Base-by-base conservation (phyloP, 2,888 invertebrate species). In the Corythucha ciliata region DNA sequence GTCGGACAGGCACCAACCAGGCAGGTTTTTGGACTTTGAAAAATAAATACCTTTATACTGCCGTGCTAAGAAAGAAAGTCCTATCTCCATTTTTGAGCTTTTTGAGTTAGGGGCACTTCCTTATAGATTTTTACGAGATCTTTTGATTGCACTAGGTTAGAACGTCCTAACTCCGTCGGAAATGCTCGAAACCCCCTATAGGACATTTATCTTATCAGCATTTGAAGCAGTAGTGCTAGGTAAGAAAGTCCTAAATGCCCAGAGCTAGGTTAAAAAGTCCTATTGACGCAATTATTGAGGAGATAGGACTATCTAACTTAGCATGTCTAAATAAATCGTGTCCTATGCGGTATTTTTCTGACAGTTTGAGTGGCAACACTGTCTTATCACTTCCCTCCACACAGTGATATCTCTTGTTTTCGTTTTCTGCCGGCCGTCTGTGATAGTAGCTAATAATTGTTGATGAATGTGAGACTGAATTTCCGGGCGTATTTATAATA, bases 31-130 rank as follows among this genome's bases (percentile, higher is more conserved):
- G n/a, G n/a, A n/a, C n/a, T n/a, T n/a, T n/a, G n/a, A n/a, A n/a
- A n/a, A n/a, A n/a, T n/a, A n/a, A n/a, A n/a, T n/a, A n/a, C n/a
- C n/a, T n/a, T n/a, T 29, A 29, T 29, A n/a, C 29, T 29, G 29
- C 29, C 29, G 29, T 29, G 29, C 29, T 29, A 29, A 29, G 29
- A 29, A 29, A 29, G 29, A 29, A 29, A 10, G 29, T 29, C 29
- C 29, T 29, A 29, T 29, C 29, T 29, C 29, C 29, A 29, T 29
- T 29, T 29, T 29, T 29, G 29, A 29, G 29, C 29, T 29, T 29
- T 29, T 29, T 29, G 29, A 29, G 29, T 29, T 29, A 29, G 29
- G 29, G 29, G 29, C 29, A 29, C 29, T 29, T 29, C 29, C 29
- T 29, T 29, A 29, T 10, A 29, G 29, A 29, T 29, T 29, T 29